phyloP scores from a whole-genome alignment of 2,113 vertebrate species.

The Hyla sarda region DNA sequence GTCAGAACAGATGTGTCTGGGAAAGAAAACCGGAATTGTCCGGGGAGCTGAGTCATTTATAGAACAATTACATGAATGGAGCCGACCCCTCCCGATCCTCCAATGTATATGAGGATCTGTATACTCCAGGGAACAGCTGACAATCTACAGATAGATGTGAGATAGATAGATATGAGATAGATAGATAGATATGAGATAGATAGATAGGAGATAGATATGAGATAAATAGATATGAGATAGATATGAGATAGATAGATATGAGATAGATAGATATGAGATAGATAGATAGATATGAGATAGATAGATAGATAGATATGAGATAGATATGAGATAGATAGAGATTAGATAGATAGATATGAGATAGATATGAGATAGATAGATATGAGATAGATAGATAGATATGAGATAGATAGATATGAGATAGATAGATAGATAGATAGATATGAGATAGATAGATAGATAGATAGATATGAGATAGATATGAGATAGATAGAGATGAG shows the following conservation, averaged over 20 bases:
- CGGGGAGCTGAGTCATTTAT: slow-evolving; percentile 29
- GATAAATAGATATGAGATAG: slow-evolving; percentile 1
- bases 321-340: not conserved
- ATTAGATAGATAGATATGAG: not conserved
- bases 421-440: slow-evolving; percentile 15
- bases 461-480: not conserved
- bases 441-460: not conserved
- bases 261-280: not conserved
- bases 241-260: slow-evolving; percentile 10
- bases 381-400: not conserved
- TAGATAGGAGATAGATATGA: slow-evolving; percentile 4
- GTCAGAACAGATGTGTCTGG: slow-evolving; percentile 42
- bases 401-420: not conserved
- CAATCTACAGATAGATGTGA: not conserved
- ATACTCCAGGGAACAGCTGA: not conserved
- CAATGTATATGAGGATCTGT: not conserved
- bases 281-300: not conserved
- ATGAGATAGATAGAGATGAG: not conserved
- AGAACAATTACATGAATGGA: slow-evolving; percentile 9
- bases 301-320: slow-evolving; percentile 2
- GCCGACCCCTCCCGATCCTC: not conserved
- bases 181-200: not conserved
- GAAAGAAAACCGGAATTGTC: slow-evolving; percentile 18
- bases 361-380: not conserved
- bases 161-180: not conserved